Base-by-base conservation (phyloP, 2,888 invertebrate genomes). In the Volucella inflata region DNA sequence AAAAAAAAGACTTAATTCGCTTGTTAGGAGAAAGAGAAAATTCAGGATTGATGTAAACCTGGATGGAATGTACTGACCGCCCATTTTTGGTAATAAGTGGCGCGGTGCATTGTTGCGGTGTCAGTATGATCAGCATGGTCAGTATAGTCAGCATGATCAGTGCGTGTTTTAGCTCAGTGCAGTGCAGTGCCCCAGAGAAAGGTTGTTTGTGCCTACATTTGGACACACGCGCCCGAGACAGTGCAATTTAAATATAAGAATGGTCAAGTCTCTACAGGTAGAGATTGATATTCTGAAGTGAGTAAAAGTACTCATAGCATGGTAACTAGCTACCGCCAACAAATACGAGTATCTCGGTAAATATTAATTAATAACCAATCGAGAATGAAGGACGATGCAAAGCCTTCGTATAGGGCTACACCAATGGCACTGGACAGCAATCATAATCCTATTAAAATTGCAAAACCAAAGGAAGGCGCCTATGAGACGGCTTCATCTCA, bases 391-490 rank as follows among this genome's bases (percentile, higher is more conserved):
- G 71, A 71, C 72, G 78, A 74, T 79, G 79, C 74, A 78, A 79
- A 79, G 83, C 70, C 79, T 53, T 84, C 83, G 75, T 53, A 50
- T 51, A 50, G 44, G 64, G 40, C 64, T 48, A 65, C 79, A 64
- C 79, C 57, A 53, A 59, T 51, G 64, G 74, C 74, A 84, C 42
- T 11, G 65, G 46, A 48, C 40, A 40, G 59, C 83, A 84, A 79
- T 84, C 79, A 84, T 84, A 84, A 84, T 84, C 83, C 75, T 84
- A 84, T 84, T 79, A 84, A 79, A 84, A 65, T 74, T 64, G 78
- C 78, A 74, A n/a, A 78, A 60, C 38, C 64, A 79, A 71, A 60
- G 57, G 75, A 79, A 75, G 83, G 75, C 79, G 83, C 79, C 79
- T 64, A 14, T 60, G 67, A 62, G 72, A 72, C 71, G 72, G 71